Evolutionary conservation across 2,797 vertebrate genomes (phyloP).

Genomic region (Gymnoscopelus microlampas): DNA sequence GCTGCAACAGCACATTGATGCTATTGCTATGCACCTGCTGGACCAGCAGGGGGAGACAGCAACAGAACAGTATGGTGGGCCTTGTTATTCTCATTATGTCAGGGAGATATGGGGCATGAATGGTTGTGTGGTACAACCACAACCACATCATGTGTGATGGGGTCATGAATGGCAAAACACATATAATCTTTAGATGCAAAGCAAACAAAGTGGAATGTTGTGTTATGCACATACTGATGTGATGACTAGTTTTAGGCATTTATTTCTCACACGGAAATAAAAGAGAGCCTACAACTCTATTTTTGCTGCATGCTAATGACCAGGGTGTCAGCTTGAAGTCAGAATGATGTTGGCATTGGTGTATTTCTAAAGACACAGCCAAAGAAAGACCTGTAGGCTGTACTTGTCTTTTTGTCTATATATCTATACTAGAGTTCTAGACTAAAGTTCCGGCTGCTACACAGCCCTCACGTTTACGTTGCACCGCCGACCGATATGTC

Average conservation of each 20-base stretch:
- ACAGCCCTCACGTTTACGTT: no score
- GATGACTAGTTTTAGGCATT: constrained; percentile 51
- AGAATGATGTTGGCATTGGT: no score
- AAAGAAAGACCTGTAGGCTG: no score
- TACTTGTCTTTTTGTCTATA: no score
- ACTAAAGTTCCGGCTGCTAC: no score
- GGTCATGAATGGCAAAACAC: constrained; percentile 40
- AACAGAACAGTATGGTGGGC: constrained; percentile 2
- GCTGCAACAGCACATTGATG: constrained; percentile 33
- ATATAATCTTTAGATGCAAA: constrained; percentile 32
- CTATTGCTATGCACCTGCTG: constrained; percentile 6
- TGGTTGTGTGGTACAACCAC: constrained; percentile 45
- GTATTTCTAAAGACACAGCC: no score
- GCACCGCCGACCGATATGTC: no score
- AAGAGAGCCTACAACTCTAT: no score
- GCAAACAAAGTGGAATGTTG: constrained; percentile 59
- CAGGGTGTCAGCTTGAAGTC: no score
- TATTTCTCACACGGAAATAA: background rate
- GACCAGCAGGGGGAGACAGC: constrained; percentile 68
- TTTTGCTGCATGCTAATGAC: no score
- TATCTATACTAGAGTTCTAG: no score
- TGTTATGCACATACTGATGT: constrained; percentile 52
- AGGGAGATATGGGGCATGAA: constrained; percentile 31
- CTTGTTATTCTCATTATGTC: constrained; percentile 29
- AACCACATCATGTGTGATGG: constrained; percentile 30